Base-by-base conservation (phyloP, 2,888 invertebrate species). In the Stenodera caucasica region DNA sequence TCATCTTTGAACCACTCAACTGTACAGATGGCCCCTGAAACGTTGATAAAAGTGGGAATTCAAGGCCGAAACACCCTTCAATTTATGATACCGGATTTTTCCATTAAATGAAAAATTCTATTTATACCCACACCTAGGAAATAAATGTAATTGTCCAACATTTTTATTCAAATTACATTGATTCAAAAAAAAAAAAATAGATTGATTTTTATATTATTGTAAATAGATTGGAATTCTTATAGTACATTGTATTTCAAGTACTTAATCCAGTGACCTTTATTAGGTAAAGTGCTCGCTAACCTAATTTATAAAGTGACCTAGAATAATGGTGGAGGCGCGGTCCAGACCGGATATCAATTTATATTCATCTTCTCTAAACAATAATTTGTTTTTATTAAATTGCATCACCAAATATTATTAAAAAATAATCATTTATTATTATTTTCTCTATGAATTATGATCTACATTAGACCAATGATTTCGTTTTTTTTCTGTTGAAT, bases 251-350 rank as follows among this genome's bases (percentile, higher is more conserved):
- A 26, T 26, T 23, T n/a, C 5, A 45, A 21, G 12, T 21, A n/a
- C 23, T 21, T 45, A 12, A 45, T 45, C 45, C 23, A 23, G 23
- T 61, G 64, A 67, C 67, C 68, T 66, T 60, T 65, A 68, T 70
- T 68, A 68, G 5, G 65, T 55, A 57, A 60, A 70, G 66, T 70
- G 68, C 58, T 58, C 49, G 33, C 55, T 67, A 66, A 64, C 70
- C 68, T 58, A 61, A 66, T 63, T 69, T 65, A 45, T 57, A 51
- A 54, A 56, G 53, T 64, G 64, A 67, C 65, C 66, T 65, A 68
- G 62, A 65, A 65, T 60, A 26, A 18, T 51, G 58, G 50, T 56
- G 53, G 37, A 52, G 60, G 61, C 55, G 60, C 45, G 58, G 58
- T 53, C 58, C 56, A 55, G 51, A 21, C 57, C 63, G 63, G 63